Conservation (phyloP, 2,113 vertebrate genomes). For the Thunnus thynnus region DNA sequence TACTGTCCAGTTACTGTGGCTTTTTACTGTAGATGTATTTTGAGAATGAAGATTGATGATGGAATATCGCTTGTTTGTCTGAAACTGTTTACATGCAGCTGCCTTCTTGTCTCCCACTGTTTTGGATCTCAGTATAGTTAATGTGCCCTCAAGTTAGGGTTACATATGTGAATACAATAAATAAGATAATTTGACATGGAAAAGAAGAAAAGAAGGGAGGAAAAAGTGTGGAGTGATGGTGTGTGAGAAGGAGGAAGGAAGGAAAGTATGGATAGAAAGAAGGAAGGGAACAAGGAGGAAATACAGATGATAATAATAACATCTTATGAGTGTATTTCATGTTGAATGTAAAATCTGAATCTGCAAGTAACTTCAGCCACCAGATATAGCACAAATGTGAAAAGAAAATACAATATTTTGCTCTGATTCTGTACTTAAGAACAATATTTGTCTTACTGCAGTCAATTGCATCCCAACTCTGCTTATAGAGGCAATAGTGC, state of each 20-base stretch:
- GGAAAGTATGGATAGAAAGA: background rate
- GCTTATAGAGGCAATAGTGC: background rate
- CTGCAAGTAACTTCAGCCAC: too few species aligned
- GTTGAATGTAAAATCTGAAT: too few species aligned
- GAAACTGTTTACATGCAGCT: conserved; percentile 37
- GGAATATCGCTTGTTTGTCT: conserved; percentile 41
- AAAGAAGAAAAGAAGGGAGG: conserved; percentile 4
- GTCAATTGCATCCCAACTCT: background rate
- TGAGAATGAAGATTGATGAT: conserved; percentile 26
- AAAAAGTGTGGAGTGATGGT: background rate
- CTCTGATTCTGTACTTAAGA: too few species aligned
- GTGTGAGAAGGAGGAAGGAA: background rate
- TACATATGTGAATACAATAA: conserved; percentile 38
- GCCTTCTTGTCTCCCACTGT: conserved; percentile 29
- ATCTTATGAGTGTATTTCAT: too few species aligned
- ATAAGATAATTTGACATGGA: conserved; percentile 24
- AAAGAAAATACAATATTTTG: too few species aligned
- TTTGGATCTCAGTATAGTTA: conserved; percentile 27
- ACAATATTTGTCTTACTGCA: too few species aligned
- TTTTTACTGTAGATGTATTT: conserved; percentile 21
- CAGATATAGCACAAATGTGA: too few species aligned
- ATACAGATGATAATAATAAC: background rate
- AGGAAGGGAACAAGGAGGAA: background rate
- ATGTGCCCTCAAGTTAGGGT: conserved; percentile 23
- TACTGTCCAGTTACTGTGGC: conserved; percentile 28